Base-by-base conservation (phyloP, 2,113 vertebrate genomes). In the Tragelaphus scriptus region DNA sequence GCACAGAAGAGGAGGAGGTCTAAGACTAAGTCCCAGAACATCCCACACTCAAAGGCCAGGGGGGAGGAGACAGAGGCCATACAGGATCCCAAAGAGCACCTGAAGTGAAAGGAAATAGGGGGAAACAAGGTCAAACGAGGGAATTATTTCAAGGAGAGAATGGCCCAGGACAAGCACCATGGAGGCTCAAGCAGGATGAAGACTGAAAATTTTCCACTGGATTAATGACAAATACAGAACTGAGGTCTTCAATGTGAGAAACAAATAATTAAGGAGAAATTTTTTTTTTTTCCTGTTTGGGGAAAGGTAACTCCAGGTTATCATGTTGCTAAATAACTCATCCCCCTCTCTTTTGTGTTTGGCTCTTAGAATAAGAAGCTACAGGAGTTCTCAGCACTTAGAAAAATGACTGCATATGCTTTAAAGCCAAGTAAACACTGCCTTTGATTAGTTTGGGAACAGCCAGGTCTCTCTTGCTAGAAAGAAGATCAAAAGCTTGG, bases 401-500 rank as follows among this genome's bases (percentile, higher is more conserved):
- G 55, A 97, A 61, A 95, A 96, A 94, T 97, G 91, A 98, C 8
- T 55, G 49, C 6, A 5, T n/a, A 19, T 58, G 40, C 53, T 28
- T 58, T 47, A 58, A 90, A 86, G 97, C 94, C 95, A 97, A 82
- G 25, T 84, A 95, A 79, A 91, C 94, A 87, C 77, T 86, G 89
- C 21, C 36, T 97, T 85, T 97, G 95, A 97, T 94, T 88, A 91
- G 56, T 47, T 44, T 87, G 56, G 71, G 79, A 94, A 58, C 14
- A 86, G 56, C 47, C 96, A 89, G 56, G 77, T 81, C 68, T 94
- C 88, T 79, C 71, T 97, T 98, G 89, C 96, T 98, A 97, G 96
- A 98, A 98, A 97, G 94, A 97, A 61, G 88, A 97, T 90, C 51
- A 91, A 95, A 97, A 89, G 36, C 51, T 96, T 92, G 85, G 91